Percentiles rank a stretch among this genome's conserved stretches.
Conservation (phyloP, 2,113 vertebrate genomes). For the Dicentrarchus labrax region DNA sequence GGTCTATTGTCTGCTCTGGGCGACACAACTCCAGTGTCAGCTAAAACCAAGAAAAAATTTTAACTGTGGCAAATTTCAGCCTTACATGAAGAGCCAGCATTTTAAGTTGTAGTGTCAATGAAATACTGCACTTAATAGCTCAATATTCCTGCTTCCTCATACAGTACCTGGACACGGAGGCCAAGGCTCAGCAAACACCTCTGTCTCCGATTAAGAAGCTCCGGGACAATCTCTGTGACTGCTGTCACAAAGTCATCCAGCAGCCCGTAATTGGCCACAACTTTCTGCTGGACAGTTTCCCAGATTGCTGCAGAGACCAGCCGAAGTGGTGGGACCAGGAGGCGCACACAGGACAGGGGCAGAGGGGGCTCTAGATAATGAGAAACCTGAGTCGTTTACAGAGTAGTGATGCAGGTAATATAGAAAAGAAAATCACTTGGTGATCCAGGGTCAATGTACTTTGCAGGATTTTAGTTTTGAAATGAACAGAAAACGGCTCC, state of each 20-base stretch:
- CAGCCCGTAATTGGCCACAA: conserved; percentile 66
- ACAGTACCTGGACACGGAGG: conserved; percentile 78
- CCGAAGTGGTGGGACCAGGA: conserved; percentile 29
- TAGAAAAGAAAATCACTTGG: too few species aligned
- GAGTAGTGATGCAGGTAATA: neutral
- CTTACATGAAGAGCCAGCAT: neutral
- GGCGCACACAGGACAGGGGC: conserved; percentile 22
- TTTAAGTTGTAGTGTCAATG: too few species aligned
- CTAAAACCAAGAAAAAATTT: conserved; percentile 11
- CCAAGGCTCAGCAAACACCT: conserved; percentile 76
- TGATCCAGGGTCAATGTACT: too few species aligned
- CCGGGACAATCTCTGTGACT: conserved; percentile 69
- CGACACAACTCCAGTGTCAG: conserved; percentile 56
- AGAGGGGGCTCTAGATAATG: neutral
- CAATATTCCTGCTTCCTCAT: neutral
- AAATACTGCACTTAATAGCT: neutral
- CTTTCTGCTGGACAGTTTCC: conserved; percentile 41
- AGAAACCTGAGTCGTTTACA: neutral
- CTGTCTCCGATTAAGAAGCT: conserved; percentile 76
- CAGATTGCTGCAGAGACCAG: conserved; percentile 9
- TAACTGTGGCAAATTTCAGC: neutral
- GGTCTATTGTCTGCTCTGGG: conserved; percentile 14
- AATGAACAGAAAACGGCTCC: too few species aligned
- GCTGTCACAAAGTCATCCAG: conserved; percentile 73
- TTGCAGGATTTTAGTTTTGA: too few species aligned